Percentiles rank a stretch among this genome's conserved stretches.
phyloP scores from a whole-genome alignment of 2,888 invertebrate genomes.

The Napeogenes inachia region DNA sequence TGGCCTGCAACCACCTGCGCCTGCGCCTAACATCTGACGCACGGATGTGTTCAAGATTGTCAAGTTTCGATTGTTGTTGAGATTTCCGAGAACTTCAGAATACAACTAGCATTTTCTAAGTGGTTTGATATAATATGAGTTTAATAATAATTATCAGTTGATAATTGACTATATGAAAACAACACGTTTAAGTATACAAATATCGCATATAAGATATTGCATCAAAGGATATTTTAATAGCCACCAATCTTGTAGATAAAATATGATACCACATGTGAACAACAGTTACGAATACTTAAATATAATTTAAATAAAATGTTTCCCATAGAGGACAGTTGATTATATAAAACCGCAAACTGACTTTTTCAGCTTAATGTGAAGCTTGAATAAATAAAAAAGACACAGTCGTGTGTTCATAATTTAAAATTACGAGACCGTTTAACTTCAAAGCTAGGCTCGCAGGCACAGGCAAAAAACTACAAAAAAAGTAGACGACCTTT shows the following conservation, averaged over 20 bases:
- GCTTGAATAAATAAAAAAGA: constrained; percentile 18
- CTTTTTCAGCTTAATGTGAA: neutral
- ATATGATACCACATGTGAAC: no score
- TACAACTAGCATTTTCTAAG: neutral
- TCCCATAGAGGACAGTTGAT: neutral
- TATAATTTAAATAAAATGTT: neutral
- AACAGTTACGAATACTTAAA: neutral
- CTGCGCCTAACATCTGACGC: constrained; percentile 45
- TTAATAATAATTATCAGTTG: no score
- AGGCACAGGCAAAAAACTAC: constrained; percentile 31
- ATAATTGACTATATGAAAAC: no score
- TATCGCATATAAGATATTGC: no score
- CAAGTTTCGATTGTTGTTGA: constrained; percentile 20
- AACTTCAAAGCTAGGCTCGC: constrained; percentile 33
- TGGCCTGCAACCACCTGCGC: constrained; percentile 58
- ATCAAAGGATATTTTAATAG: no score
- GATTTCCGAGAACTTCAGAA: constrained; percentile 20
- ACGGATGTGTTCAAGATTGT: constrained; percentile 30
- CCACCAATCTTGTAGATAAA: no score
- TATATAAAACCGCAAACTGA: neutral
- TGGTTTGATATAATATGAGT: no score
- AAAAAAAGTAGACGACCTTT: constrained; percentile 39
- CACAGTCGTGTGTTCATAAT: constrained; percentile 12
- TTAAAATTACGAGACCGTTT: constrained; percentile 21
- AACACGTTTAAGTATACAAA: no score